phyloP scores from a whole-genome alignment of 2,113 vertebrate genomes.

The Eulacestoma nigropectus region DNA sequence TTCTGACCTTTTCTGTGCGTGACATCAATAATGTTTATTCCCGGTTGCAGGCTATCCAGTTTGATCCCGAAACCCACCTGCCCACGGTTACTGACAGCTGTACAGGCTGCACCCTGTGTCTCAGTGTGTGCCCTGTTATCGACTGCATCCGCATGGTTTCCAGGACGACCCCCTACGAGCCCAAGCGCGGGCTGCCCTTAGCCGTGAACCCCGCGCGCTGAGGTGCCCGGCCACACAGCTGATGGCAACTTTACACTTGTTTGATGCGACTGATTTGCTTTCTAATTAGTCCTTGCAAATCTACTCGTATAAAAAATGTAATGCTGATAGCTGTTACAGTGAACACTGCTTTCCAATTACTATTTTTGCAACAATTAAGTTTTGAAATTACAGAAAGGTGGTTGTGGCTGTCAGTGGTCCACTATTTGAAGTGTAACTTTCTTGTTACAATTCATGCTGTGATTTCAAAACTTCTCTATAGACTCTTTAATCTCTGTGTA shows the following conservation, averaged over 20 bases:
- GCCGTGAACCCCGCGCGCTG: conserved; percentile 72
- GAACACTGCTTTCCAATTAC: conserved; percentile 35
- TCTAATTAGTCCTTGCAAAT: conserved; percentile 62
- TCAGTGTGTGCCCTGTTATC: conserved; percentile 91
- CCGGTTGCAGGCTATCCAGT: conserved; percentile 85
- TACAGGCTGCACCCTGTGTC: conserved; percentile 89
- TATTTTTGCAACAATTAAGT: conserved; percentile 46
- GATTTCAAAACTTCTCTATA: conserved; percentile 51
- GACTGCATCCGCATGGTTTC: conserved; percentile 94
- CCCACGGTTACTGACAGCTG: conserved; percentile 84
- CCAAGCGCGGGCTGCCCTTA: conserved; percentile 86
- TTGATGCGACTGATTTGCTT: conserved; percentile 53
- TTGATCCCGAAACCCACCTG: conserved; percentile 88
- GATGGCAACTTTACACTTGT: neutral
- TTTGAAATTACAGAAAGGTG: conserved; percentile 17
- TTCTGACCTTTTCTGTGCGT: conserved; percentile 38
- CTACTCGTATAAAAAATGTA: conserved; percentile 11
- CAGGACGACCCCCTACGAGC: conserved; percentile 83
- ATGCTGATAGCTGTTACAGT: conserved; percentile 26
- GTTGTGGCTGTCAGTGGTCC: conserved; percentile 16
- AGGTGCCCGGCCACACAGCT: conserved; percentile 50
- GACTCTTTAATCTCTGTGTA: conserved; percentile 31
- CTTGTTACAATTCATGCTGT: conserved; percentile 8
- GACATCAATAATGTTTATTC: conserved; percentile 58
- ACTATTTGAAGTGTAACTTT: conserved; percentile 48